Conservation (phyloP, 2,797 vertebrate species). For the Glyptemys insculpta region DNA sequence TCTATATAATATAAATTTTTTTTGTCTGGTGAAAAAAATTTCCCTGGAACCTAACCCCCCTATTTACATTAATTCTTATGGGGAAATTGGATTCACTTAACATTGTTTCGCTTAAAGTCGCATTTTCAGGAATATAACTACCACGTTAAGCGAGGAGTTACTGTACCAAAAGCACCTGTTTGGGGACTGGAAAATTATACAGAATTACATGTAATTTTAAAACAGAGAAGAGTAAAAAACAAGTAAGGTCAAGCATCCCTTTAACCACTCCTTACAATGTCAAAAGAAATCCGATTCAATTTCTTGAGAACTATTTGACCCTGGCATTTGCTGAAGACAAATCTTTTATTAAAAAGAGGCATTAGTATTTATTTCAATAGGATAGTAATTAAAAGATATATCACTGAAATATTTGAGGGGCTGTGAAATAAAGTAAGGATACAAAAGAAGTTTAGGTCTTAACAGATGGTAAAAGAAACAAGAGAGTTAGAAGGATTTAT, state of each 20-base stretch:
- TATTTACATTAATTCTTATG: too few relatives aligned
- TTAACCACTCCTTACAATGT: neutral
- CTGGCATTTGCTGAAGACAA: neutral
- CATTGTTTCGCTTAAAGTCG: too few relatives aligned
- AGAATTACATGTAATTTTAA: neutral
- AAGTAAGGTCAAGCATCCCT: neutral
- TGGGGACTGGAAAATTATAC: neutral
- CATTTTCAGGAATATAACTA: too few relatives aligned
- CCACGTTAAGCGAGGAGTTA: too few relatives aligned
- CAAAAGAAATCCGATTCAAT: neutral
- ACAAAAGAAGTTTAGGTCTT: neutral
- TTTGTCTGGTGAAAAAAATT: too few relatives aligned
- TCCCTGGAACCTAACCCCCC: too few relatives aligned
- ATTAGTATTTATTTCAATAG: neutral
- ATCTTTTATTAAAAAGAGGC: neutral
- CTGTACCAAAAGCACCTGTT: neutral
- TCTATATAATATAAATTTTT: too few relatives aligned
- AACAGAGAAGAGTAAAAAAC: neutral
- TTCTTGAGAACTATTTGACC: neutral
- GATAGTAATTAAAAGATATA: neutral
- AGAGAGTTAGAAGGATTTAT: neutral
- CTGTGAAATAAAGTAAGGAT: neutral
- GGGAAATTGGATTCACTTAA: too few relatives aligned
- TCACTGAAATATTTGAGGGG: neutral
- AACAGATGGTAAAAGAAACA: neutral